A percentile compares a stretch with the other conserved stretches of the same genome.
These are phyloP conservation scores for Naja naja DNA, from an alignment of 2,113 vertebrate genomes.

Conservation along the genomic window DNA sequence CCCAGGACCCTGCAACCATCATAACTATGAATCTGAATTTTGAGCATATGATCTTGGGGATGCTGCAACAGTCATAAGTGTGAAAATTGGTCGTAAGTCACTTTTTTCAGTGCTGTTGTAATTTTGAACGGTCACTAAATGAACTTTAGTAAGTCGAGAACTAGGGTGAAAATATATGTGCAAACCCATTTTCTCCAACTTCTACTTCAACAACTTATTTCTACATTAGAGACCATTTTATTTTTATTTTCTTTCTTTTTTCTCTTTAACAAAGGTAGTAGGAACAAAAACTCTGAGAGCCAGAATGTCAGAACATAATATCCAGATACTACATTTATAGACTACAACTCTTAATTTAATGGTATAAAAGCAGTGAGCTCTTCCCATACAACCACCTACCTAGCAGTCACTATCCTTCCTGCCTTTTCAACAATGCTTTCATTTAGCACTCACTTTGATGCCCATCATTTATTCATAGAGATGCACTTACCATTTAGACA, in stretches of 20 bases:
- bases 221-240: neutral
- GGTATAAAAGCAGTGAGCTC: neutral
- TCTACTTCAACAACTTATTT: neutral
- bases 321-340: neutral
- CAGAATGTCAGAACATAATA: neutral
- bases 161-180: neutral
- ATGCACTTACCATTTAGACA: constrained; percentile 43
- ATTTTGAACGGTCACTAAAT: too few relatives aligned
- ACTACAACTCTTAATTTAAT: neutral
- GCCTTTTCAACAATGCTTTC: constrained; percentile 6
- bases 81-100: too few relatives aligned
- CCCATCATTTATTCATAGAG: constrained; percentile 58
- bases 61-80: too few relatives aligned
- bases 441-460: constrained; percentile 44
- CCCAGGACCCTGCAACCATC: too few relatives aligned
- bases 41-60: too few relatives aligned
- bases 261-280: neutral
- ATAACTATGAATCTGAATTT: too few relatives aligned
- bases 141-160: too few relatives aligned
- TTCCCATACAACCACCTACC: neutral
- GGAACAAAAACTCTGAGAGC: neutral
- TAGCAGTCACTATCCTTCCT: neutral
- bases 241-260: neutral
- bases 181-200: neutral
- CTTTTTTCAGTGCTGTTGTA: too few relatives aligned